phyloP scores from a whole-genome alignment of 1,140 invertebrate genomes.

The Diorhabda carinulata region DNA sequence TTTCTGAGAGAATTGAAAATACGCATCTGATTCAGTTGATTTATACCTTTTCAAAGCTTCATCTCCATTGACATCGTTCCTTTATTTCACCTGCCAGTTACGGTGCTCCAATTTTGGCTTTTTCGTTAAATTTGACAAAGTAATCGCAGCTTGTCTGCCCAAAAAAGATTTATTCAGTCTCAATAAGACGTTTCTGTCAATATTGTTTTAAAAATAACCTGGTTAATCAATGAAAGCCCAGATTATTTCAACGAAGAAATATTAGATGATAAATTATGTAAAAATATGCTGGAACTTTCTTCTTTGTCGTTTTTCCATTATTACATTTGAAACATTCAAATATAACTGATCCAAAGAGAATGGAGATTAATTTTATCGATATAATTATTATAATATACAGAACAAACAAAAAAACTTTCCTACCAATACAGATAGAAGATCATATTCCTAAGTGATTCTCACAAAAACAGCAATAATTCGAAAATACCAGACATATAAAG shows the following conservation, averaged over 20 bases:
- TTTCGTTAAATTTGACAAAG: not conserved
- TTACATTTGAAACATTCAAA: too few relatives aligned
- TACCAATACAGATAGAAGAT: too few relatives aligned
- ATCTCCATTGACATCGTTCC: not conserved
- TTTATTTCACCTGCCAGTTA: conserved; percentile 2
- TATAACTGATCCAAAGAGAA: too few relatives aligned
- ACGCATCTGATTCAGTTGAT: conserved; percentile 1
- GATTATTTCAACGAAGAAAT: not conserved
- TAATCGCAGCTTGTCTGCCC: not conserved
- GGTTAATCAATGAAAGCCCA: not conserved
- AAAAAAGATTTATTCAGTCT: not conserved
- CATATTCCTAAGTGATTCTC: too few relatives aligned
- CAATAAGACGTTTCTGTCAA: not conserved
- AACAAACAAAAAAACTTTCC: too few relatives aligned
- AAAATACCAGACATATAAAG: too few relatives aligned
- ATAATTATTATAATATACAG: too few relatives aligned
- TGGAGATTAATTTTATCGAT: too few relatives aligned
- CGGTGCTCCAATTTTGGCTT: not conserved
- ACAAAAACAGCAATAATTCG: too few relatives aligned
- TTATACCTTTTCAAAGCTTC: conserved; percentile 1
- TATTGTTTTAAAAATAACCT: not conserved
- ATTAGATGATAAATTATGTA: not conserved
- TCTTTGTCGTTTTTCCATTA: too few relatives aligned
- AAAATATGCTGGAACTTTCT: not conserved
- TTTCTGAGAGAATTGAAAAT: not conserved